A percentile compares a stretch with the other conserved stretches of the same genome.
Evolutionary conservation across 2,888 invertebrate genomes (phyloP).

Genomic region (Tipula unca): DNA sequence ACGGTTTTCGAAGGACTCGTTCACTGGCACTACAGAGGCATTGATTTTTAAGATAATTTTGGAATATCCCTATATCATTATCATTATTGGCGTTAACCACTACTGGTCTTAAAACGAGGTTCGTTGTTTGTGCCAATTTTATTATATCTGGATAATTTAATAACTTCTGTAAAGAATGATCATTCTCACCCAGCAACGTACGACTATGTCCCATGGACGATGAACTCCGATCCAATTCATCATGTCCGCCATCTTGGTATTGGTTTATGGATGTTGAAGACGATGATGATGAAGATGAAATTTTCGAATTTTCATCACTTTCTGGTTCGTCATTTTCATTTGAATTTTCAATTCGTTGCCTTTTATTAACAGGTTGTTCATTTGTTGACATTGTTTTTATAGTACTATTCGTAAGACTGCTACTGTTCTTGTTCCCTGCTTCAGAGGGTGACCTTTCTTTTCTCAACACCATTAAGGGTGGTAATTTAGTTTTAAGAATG

Average conservation of each 20-base stretch:
- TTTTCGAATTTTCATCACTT: constrained; percentile 21
- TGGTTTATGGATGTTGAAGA: constrained; percentile 24
- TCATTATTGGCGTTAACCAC: constrained; percentile 20
- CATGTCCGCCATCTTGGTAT: constrained; percentile 9
- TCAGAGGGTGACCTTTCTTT: constrained; percentile 29
- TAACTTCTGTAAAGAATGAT: background rate
- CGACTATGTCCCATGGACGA: constrained; percentile 23
- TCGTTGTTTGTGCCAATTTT: constrained; percentile 9
- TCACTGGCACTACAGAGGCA: constrained; percentile 72
- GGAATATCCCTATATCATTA: constrained; percentile 40
- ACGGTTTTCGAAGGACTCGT: constrained; percentile 58
- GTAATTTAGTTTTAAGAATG: background rate
- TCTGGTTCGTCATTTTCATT: constrained; percentile 22
- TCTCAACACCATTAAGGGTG: constrained; percentile 29
- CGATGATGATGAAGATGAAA: constrained; percentile 27
- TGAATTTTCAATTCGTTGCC: constrained; percentile 56
- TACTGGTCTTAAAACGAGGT: constrained; percentile 24
- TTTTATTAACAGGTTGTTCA: constrained; percentile 78
- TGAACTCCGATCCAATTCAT: constrained; percentile 20
- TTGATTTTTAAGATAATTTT: constrained; percentile 54
- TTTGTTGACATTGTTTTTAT: constrained; percentile 49
- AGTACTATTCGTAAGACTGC: constrained; percentile 19
- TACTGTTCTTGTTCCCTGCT: constrained; percentile 25
- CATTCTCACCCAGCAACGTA: background rate
- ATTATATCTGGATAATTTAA: constrained; percentile 17